Evolutionary conservation across 2,888 invertebrate genomes (phyloP).

Genomic region (Caradrina kadenii): DNA sequence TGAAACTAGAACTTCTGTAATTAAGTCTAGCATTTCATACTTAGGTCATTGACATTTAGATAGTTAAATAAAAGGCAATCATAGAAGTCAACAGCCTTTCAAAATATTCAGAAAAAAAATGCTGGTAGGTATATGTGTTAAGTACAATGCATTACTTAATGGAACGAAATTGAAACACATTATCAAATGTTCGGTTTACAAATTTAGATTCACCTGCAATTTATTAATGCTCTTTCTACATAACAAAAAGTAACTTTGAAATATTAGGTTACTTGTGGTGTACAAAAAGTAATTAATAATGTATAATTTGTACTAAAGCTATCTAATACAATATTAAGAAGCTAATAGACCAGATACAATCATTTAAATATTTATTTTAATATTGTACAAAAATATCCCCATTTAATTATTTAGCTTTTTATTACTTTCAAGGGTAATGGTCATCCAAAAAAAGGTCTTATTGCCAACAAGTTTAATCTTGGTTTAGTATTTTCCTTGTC

Average conservation of each 20-base stretch:
- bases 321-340: too few species aligned
- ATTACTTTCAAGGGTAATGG: neutral
- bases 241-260: too few species aligned
- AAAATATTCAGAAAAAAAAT: too few species aligned
- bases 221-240: neutral
- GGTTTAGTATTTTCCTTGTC: slow-evolving; percentile 8
- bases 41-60: slow-evolving; percentile 42
- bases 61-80: neutral
- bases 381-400: neutral
- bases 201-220: neutral
- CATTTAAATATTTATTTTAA: neutral
- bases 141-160: too few species aligned
- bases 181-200: neutral
- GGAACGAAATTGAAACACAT: too few species aligned
- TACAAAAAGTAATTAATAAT: too few species aligned
- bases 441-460: slow-evolving; percentile 9
- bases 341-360: neutral
- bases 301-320: too few species aligned
- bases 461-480: neutral
- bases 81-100: slow-evolving; percentile 21
- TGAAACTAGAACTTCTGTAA: slow-evolving; percentile 29
- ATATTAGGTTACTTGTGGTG: too few species aligned
- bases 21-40: slow-evolving; percentile 15
- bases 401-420: neutral
- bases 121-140: too few species aligned